Conservation (phyloP, 1,140 invertebrate genomes). For the Diuraphis noxia region DNA sequence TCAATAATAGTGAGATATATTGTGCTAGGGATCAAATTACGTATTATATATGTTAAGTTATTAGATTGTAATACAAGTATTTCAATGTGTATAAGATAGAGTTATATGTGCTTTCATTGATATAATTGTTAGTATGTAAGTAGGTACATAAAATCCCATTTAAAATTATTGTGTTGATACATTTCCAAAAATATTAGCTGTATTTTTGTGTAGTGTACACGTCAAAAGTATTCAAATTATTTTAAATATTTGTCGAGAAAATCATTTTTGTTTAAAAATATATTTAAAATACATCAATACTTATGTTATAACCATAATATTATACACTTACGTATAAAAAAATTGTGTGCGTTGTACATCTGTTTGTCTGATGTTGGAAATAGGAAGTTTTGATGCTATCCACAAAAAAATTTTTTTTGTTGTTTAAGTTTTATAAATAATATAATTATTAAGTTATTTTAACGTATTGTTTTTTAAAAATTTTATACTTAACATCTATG, state of each 20-base stretch:
- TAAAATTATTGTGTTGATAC: not conserved
- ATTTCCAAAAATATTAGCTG: not conserved
- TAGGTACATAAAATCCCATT: not conserved
- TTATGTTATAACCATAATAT: not conserved
- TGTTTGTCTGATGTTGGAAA: not conserved
- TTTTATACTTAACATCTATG: slow-evolving; percentile 52
- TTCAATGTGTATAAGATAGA: not conserved
- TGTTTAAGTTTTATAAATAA: slow-evolving; percentile 40
- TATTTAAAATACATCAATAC: not conserved
- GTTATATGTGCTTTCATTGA: not conserved
- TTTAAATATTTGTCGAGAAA: not conserved
- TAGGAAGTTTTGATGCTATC: not conserved
- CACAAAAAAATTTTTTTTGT: slow-evolving; percentile 8
- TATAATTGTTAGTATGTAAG: not conserved
- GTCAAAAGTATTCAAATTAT: not conserved
- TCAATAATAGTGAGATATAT: slow-evolving; percentile 39
- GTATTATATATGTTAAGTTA: not conserved
- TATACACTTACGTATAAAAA: not conserved
- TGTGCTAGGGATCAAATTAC: slow-evolving; percentile 15
- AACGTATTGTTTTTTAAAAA: slow-evolving; percentile 49
- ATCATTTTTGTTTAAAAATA: not conserved
- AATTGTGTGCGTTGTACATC: not conserved
- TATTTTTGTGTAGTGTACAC: not conserved
- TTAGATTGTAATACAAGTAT: slow-evolving; percentile 13
- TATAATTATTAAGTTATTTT: slow-evolving; percentile 48